A percentile compares a stretch with the other conserved stretches of the same genome.
Conservation (phyloP, 2,888 invertebrate genomes). For the Nasonovia ribisnigri region DNA sequence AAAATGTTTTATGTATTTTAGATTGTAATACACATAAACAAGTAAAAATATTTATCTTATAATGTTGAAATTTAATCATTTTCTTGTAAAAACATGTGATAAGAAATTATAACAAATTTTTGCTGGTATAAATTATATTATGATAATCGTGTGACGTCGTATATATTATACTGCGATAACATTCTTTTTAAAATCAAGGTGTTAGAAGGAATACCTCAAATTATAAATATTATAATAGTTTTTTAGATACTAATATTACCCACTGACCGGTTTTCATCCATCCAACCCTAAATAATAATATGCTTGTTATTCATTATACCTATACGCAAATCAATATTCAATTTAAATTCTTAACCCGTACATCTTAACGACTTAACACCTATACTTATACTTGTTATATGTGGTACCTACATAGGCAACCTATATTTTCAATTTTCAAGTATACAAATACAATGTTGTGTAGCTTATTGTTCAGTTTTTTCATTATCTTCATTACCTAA, state of each 20-base stretch:
- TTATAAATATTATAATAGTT: neutral
- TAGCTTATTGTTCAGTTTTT: too few relatives aligned
- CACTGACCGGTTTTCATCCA: neutral
- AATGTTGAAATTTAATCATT: neutral
- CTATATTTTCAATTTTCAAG: too few relatives aligned
- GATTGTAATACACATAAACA: neutral
- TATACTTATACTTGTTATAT: too few relatives aligned
- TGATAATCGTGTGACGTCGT: neutral
- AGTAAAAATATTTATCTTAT: neutral
- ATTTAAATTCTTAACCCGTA: neutral
- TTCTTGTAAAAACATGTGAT: neutral
- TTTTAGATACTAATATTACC: neutral
- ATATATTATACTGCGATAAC: neutral
- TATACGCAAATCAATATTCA: neutral
- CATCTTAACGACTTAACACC: too few relatives aligned
- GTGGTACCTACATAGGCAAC: too few relatives aligned
- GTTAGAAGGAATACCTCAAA: neutral
- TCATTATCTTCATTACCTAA: too few relatives aligned
- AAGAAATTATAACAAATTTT: neutral
- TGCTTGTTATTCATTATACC: too few relatives aligned
- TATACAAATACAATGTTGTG: too few relatives aligned
- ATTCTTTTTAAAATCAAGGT: neutral
- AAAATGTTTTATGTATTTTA: neutral
- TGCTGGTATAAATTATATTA: neutral
- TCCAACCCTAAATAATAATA: neutral